Percentiles rank a stretch among this genome's conserved stretches.
Conservation (phyloP, 2,888 invertebrate species). For the Cyclophora punctaria region DNA sequence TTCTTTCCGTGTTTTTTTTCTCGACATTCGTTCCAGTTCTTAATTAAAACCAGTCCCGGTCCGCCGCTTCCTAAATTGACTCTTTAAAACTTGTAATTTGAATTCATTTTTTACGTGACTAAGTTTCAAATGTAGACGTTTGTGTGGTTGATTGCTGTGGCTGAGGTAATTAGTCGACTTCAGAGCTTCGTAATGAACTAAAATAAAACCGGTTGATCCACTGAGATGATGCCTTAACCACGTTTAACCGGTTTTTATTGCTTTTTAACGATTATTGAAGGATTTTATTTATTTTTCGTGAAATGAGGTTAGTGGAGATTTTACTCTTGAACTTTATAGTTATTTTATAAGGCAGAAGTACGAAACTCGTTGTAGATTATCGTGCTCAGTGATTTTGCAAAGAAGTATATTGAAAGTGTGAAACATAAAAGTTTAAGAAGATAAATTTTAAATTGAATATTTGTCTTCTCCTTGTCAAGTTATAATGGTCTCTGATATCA, state of each 20-base stretch:
- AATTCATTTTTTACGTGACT: slow-evolving; percentile 34
- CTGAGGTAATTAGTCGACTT: slow-evolving; percentile 7
- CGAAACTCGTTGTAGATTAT: too few species aligned
- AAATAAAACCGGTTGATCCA: not conserved
- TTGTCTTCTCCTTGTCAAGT: not conserved
- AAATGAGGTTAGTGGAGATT: too few species aligned
- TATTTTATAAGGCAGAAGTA: too few species aligned
- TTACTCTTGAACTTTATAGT: too few species aligned
- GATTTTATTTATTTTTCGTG: too few species aligned
- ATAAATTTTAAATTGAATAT: not conserved
- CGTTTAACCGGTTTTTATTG: too few species aligned
- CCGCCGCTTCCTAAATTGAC: slow-evolving; percentile 44
- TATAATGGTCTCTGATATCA: not conserved
- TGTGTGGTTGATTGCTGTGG: slow-evolving; percentile 4
- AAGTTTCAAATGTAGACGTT: slow-evolving; percentile 19
- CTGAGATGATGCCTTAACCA: too few species aligned
- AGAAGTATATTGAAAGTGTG: too few species aligned
- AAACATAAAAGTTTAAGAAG: not conserved
- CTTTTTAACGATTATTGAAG: too few species aligned
- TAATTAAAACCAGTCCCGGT: slow-evolving; percentile 42
- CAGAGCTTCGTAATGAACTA: slow-evolving; percentile 7
- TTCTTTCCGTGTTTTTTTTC: slow-evolving; percentile 11
- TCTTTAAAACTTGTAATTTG: slow-evolving; percentile 53
- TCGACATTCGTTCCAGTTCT: slow-evolving; percentile 28
- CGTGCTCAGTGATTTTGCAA: too few species aligned